Percentiles rank a stretch among this genome's conserved stretches.
phyloP scores from a whole-genome alignment of 2,888 invertebrate species.

The Gymnosoma rotundatum region DNA sequence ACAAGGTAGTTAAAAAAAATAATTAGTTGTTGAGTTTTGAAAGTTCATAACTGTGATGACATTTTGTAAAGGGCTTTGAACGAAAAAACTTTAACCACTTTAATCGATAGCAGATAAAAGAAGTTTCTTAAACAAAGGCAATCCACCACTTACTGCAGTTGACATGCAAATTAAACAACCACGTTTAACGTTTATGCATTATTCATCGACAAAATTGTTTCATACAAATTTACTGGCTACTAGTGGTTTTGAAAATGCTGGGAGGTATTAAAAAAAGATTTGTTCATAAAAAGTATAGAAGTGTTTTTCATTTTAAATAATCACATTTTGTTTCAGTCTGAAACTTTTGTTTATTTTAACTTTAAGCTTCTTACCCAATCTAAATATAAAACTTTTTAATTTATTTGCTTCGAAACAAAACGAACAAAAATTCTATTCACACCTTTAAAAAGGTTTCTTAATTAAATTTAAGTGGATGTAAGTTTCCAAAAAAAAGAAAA shows the following conservation, averaged over 20 bases:
- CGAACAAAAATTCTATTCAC: neutral
- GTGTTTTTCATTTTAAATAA: neutral
- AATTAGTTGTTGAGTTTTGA: no score
- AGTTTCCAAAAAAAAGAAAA: neutral
- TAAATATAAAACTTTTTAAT: neutral
- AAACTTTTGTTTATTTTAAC: neutral
- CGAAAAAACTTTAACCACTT: neutral
- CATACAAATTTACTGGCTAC: neutral
- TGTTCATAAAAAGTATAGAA: no score
- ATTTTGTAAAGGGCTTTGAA: neutral
- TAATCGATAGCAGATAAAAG: neutral
- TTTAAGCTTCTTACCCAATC: neutral
- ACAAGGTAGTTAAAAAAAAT: neutral
- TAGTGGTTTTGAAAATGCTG: neutral
- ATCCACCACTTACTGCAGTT: neutral
- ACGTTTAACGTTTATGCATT: neutral
- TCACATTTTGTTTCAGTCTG: neutral
- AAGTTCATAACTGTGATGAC: neutral
- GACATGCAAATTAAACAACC: neutral
- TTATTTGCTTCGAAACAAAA: neutral
- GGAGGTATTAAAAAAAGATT: neutral
- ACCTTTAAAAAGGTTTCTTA: no score
- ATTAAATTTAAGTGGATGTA: no score
- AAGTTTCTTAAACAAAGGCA: neutral
- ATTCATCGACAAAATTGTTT: neutral